A percentile compares a stretch with the other conserved stretches of the same genome.
These are phyloP conservation scores for Varroa destructor DNA, from an alignment of 1,140 invertebrate genomes.

Conservation along the genomic window DNA sequence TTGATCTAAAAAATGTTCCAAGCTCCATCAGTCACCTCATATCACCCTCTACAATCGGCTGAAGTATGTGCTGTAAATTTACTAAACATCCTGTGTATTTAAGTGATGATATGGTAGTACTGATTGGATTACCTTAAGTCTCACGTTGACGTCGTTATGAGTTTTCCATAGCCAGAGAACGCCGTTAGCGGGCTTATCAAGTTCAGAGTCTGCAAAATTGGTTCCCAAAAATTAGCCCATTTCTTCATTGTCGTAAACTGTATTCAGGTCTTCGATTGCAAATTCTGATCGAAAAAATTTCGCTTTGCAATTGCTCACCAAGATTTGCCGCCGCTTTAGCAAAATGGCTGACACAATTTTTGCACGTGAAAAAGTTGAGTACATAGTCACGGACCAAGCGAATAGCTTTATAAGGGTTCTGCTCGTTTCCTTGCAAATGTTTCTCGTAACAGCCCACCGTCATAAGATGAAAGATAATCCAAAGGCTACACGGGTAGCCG, in stretches of 20 bases:
- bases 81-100: too few species aligned
- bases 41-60: too few species aligned
- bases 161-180: constrained; percentile 86
- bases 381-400: constrained; percentile 69
- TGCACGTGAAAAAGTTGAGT: constrained; percentile 83
- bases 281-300: too few species aligned
- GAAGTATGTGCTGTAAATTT: too few species aligned
- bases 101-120: too few species aligned
- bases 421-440: constrained; percentile 44
- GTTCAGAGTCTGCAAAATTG: constrained; percentile 45
- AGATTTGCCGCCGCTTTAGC: constrained; percentile 50
- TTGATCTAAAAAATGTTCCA: too few species aligned
- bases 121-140: constrained; percentile 49
- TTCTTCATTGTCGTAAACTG: too few species aligned
- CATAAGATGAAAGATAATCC: constrained; percentile 83
- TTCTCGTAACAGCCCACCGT: constrained; percentile 52
- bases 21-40: too few species aligned
- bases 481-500: constrained; percentile 87
- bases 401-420: constrained; percentile 39
- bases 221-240: too few species aligned
- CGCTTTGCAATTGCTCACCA: constrained; percentile 43
- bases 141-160: constrained; percentile 80
- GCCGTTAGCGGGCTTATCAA: constrained; percentile 54
- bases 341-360: constrained; percentile 74
- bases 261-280: too few species aligned